Conservation (phyloP, 2,797 vertebrate genomes). For the Chlorospingus semifuscus region DNA sequence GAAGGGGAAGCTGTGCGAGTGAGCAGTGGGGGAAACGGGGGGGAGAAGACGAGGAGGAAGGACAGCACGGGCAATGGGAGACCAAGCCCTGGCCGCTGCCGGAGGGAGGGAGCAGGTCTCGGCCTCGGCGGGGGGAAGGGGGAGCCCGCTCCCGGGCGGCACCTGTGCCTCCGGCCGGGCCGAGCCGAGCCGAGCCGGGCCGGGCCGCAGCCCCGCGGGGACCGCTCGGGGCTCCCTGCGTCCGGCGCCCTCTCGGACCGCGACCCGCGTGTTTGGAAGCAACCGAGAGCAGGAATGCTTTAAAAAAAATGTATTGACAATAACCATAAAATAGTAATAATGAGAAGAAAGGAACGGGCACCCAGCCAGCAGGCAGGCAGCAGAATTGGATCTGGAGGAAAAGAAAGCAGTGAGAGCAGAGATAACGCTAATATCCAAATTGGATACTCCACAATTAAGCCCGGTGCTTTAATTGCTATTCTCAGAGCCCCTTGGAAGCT, state of each 20-base stretch:
- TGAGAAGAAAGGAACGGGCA: not conserved
- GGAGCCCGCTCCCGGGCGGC: not conserved
- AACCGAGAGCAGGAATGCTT: not conserved
- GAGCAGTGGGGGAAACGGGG: not conserved
- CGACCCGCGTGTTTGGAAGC: not conserved
- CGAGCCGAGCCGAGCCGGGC: not conserved
- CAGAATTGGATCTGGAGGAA: not conserved
- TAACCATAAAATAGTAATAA: conserved; percentile 16
- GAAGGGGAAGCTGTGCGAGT: not conserved
- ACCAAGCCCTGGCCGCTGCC: not conserved
- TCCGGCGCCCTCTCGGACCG: not conserved
- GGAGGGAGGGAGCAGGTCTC: not conserved
- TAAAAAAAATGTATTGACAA: not conserved
- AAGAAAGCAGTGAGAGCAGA: not conserved
- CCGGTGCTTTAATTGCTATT: not conserved
- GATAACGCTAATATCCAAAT: conserved; percentile 15
- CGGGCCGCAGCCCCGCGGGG: not conserved
- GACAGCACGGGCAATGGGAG: not conserved
- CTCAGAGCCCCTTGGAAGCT: not conserved
- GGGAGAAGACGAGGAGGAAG: not conserved
- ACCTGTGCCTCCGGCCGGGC: not conserved
- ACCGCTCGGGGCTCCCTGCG: not conserved
- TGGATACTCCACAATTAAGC: conserved; percentile 46
- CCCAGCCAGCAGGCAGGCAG: not conserved
- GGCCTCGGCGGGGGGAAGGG: not conserved